phyloP scores from a whole-genome alignment of 2,797 vertebrate species.

The Cryptoprocta ferox region DNA sequence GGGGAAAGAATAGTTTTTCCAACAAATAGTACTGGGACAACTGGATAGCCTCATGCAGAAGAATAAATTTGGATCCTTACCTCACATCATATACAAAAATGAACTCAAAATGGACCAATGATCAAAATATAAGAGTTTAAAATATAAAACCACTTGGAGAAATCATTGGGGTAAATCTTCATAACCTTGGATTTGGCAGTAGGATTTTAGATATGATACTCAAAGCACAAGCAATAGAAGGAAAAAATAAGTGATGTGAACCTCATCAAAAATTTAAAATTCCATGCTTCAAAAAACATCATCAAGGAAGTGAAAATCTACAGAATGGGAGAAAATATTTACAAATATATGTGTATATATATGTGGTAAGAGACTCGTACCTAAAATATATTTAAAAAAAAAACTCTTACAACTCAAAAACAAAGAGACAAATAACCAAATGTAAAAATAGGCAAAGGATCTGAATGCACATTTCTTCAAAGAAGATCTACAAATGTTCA shows the following conservation, averaged over 20 bases:
- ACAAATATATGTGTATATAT: not conserved
- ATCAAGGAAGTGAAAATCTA: not conserved
- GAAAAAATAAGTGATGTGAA: not conserved
- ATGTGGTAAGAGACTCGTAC: not conserved
- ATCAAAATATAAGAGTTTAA: not conserved
- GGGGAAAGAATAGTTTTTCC: not conserved
- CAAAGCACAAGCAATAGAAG: not conserved
- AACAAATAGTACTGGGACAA: not conserved
- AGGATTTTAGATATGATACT: not conserved
- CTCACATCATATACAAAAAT: not conserved
- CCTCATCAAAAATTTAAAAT: not conserved
- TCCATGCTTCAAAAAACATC: not conserved
- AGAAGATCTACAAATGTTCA: not conserved
- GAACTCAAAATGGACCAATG: not conserved
- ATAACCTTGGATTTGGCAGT: not conserved
- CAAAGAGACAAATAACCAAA: not conserved
- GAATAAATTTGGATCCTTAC: not conserved
- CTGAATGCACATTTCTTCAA: not conserved
- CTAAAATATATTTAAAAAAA: not conserved
- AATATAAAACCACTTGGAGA: not conserved
- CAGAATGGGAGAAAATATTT: not conserved
- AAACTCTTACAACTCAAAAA: not conserved
- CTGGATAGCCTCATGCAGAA: not conserved
- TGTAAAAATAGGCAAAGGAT: not conserved
- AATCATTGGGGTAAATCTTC: not conserved